A percentile compares a stretch with the other conserved stretches of the same genome.
Conservation (phyloP, 2,113 vertebrate genomes). For the Eulemur rufifrons region DNA sequence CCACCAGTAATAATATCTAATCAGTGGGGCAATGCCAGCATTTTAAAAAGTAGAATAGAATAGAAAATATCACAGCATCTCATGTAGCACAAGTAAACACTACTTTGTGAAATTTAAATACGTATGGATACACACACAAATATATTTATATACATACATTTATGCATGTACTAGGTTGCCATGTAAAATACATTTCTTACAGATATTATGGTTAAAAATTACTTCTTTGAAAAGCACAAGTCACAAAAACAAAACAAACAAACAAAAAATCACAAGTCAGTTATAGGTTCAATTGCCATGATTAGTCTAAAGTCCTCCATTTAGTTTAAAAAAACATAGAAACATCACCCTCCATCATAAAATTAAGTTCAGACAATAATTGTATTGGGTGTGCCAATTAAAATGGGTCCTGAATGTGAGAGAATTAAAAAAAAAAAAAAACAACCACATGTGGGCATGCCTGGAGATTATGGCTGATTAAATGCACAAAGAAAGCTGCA, state of each 20-base stretch:
- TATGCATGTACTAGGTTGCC: neutral
- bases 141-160: neutral
- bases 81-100: neutral
- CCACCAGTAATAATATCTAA: neutral
- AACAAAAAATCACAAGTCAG: neutral
- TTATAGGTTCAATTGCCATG: neutral
- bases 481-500: conserved; percentile 62
- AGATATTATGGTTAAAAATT: neutral
- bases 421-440: neutral
- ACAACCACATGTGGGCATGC: neutral
- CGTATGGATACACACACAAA: neutral
- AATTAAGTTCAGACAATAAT: neutral
- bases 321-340: neutral
- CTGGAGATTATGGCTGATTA: conserved; percentile 65
- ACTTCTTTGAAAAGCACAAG: conserved; percentile 20
- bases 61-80: conserved; percentile 1
- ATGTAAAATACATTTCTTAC: neutral
- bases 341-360: neutral
- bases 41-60: neutral
- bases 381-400: neutral
- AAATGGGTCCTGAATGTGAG: conserved; percentile 40
- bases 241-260: neutral
- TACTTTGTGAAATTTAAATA: neutral
- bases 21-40: neutral
- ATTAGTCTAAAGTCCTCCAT: neutral